Percentiles rank a stretch among this genome's conserved stretches.
Conservation (phyloP, 2,113 vertebrate species). For the Cinclus mexicanus region DNA sequence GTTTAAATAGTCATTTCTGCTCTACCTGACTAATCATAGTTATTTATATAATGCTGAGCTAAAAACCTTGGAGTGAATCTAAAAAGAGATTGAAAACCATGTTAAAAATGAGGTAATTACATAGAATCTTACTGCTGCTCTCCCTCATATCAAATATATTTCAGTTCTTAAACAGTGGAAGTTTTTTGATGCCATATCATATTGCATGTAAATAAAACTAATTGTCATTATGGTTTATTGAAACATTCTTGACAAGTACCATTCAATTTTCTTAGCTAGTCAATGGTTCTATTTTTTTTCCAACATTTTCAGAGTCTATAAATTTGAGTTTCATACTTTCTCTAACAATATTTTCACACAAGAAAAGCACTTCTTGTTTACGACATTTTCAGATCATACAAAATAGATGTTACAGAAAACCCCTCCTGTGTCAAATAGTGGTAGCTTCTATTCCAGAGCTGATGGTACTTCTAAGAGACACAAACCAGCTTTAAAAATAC, state of each 20-base stretch:
- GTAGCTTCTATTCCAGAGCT: not conserved
- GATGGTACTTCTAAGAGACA: not conserved
- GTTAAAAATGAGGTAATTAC: conserved; percentile 33
- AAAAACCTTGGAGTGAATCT: conserved; percentile 16
- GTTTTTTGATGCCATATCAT: not conserved
- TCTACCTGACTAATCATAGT: conserved; percentile 27
- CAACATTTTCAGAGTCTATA: not conserved
- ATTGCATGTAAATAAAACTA: conserved; percentile 46
- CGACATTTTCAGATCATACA: not conserved
- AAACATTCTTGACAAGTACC: conserved; percentile 2
- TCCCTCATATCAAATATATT: conserved; percentile 20
- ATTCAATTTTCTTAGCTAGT: not conserved
- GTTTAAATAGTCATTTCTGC: conserved; percentile 21
- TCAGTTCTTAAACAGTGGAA: not conserved
- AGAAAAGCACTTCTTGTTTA: not conserved
- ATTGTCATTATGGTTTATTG: conserved; percentile 27
- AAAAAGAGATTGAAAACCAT: not conserved
- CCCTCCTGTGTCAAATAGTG: not conserved
- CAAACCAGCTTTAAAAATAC: not conserved
- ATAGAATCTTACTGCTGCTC: not conserved
- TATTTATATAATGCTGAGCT: conserved; percentile 53
- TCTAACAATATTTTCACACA: not conserved
- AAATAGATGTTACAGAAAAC: not conserved
- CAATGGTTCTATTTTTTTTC: not conserved
- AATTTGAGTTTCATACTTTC: not conserved